Percentiles rank a stretch among this genome's conserved stretches.
Conservation (phyloP, 2,797 vertebrate genomes). For the Sebastes steindachneri region DNA sequence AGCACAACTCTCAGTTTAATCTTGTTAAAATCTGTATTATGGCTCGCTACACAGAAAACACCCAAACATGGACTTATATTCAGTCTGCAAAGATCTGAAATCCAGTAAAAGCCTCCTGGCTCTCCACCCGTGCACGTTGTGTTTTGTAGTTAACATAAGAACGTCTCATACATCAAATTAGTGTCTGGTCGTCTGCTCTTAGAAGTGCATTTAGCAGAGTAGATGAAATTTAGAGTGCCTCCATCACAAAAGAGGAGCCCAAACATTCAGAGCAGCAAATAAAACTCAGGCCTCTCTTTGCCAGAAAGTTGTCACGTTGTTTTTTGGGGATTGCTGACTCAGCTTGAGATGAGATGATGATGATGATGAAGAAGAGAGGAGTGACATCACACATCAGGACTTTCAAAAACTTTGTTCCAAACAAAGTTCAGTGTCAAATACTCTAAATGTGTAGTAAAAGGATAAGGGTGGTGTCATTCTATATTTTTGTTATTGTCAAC, state of each 20-base stretch:
- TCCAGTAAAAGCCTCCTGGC: constrained; percentile 9
- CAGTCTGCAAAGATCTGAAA: neutral
- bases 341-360: neutral
- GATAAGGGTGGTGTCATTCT: too few species aligned
- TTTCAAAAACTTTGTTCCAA: too few species aligned
- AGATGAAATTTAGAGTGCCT: neutral
- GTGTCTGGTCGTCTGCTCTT: neutral
- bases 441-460: too few species aligned
- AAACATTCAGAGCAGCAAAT: neutral
- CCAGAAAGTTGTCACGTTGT: neutral
- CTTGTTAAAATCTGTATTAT: neutral
- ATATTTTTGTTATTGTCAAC: too few species aligned
- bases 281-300: neutral
- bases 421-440: neutral
- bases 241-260: neutral
- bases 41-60: neutral
- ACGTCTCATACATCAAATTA: constrained; percentile 4
- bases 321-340: neutral
- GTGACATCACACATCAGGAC: neutral
- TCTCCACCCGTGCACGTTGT: neutral
- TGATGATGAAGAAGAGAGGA: neutral
- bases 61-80: neutral
- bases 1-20: neutral
- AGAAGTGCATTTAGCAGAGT: constrained; percentile 2
- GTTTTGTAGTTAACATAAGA: neutral